Percentiles rank a stretch among this genome's conserved stretches.
phyloP scores from a whole-genome alignment of 2,888 invertebrate genomes.

The Ennomos erosarius region DNA sequence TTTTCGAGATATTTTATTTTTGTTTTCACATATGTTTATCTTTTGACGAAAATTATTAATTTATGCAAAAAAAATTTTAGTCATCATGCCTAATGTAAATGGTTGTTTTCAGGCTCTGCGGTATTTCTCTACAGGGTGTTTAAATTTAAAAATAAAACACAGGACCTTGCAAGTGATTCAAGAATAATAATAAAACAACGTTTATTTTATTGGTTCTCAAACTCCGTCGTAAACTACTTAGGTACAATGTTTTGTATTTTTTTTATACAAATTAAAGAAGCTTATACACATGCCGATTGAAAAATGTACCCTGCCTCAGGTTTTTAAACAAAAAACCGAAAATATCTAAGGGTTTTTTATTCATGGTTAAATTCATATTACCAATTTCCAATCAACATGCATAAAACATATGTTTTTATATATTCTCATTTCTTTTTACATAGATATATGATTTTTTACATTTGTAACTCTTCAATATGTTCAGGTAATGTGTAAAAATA shows the following conservation, averaged over 20 bases:
- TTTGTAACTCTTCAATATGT: constrained; percentile 75
- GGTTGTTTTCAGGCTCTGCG: no score
- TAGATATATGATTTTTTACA: constrained; percentile 72
- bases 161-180: constrained; percentile 80
- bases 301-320: constrained; percentile 36
- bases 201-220: constrained; percentile 84
- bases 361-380: constrained; percentile 18
- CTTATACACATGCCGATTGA: constrained; percentile 60
- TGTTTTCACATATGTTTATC: no score
- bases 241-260: constrained; percentile 79
- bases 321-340: constrained; percentile 35
- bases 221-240: constrained; percentile 72
- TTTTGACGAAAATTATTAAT: no score
- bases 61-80: no score
- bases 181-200: constrained; percentile 84
- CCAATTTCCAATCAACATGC: constrained; percentile 57
- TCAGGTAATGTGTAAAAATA: constrained; percentile 84
- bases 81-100: no score
- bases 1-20: no score
- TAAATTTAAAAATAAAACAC: constrained; percentile 67
- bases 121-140: no score
- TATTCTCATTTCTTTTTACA: constrained; percentile 72
- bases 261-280: constrained; percentile 80
- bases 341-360: constrained; percentile 29
- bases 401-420: constrained; percentile 75